Evolutionary conservation across 2,797 vertebrate species (phyloP), one percentile per base, ranked within the genome.

Genomic region (Poecile montanus): DNA sequence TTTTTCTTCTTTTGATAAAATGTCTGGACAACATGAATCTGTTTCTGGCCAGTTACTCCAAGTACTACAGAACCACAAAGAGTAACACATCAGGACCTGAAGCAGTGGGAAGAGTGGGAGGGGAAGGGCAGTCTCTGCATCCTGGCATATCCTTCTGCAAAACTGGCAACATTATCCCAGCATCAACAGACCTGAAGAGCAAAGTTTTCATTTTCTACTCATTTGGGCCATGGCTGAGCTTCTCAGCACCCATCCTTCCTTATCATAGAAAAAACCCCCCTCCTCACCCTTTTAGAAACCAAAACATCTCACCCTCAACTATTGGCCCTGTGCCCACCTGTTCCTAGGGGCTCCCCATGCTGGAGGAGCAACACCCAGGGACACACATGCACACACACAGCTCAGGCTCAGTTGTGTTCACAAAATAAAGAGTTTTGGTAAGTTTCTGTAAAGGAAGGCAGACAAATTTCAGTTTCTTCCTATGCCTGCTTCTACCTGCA

Each of bases 381-480:
- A 11, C 36, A 26, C 45, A 47, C 4, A 0, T 19, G 10, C 44
- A 7, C 15, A 47, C 40, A 27, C 10, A 44, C 0, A 50, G 9
- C 20, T 36, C 66, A 10, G 45, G 51, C 30, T 87, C 47, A 7
- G 19, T 67, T 87, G 68, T 74, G 25, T 40, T 61, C 50, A 63
- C 2, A 3, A 53, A 57, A 44, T 13, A 16, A 38, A 0, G 5
- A 30, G 8, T 26, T 89, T 54, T 36, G 21, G 0, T 58, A 70
- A 27, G 8, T 54, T 63, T 73, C 74, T 79, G 6, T 75, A 34
- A 73, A 36, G 50, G 29, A 66, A 70, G 4, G 1, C 14, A 34
- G 40, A 32, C 15, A 30, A 17, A 44, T 48, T 34, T 50, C 30
- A n/a, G 13, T 56, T 48, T 81, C 14, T 66, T 79, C 29, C 47